A percentile compares a stretch with the other conserved stretches of the same genome.
Conservation (phyloP, 2,113 vertebrate genomes). For the Pseudonaja textilis region DNA sequence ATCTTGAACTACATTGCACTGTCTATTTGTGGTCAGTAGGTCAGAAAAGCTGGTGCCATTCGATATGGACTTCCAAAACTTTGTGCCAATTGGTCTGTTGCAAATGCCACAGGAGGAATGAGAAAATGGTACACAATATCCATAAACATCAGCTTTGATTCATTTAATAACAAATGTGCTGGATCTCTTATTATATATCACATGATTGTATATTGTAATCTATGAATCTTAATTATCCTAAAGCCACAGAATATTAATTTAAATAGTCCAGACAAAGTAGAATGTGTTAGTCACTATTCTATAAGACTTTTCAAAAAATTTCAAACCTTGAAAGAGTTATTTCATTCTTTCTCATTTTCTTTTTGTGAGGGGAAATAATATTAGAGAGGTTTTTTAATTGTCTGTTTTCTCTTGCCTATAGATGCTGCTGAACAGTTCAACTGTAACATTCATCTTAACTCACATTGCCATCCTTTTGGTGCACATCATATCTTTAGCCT, state of each 20-base stretch:
- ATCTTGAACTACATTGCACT: neutral
- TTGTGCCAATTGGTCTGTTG: neutral
- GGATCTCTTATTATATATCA: neutral
- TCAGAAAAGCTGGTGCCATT: neutral
- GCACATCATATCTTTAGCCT: neutral
- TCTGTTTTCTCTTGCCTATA: slow-evolving; percentile 23
- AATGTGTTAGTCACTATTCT: neutral
- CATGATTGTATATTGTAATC: neutral
- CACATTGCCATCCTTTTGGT: slow-evolving; percentile 18
- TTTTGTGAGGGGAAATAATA: neutral
- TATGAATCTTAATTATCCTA: neutral
- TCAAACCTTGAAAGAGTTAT: slow-evolving; percentile 7
- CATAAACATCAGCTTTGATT: neutral
- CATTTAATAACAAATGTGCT: neutral
- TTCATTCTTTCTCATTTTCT: neutral
- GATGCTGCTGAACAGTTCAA: neutral
- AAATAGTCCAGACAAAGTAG: neutral
- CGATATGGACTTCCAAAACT: neutral
- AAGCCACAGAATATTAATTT: neutral
- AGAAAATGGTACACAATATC: neutral
- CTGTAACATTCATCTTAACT: slow-evolving; percentile 27
- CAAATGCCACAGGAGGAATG: neutral
- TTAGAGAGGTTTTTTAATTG: neutral
- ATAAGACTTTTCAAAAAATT: neutral
- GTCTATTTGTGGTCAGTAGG: neutral